Evolutionary conservation across 2,888 invertebrate species (phyloP), one percentile per base, ranked within the genome.

Genomic region (Megastigmus dorsalis): DNA sequence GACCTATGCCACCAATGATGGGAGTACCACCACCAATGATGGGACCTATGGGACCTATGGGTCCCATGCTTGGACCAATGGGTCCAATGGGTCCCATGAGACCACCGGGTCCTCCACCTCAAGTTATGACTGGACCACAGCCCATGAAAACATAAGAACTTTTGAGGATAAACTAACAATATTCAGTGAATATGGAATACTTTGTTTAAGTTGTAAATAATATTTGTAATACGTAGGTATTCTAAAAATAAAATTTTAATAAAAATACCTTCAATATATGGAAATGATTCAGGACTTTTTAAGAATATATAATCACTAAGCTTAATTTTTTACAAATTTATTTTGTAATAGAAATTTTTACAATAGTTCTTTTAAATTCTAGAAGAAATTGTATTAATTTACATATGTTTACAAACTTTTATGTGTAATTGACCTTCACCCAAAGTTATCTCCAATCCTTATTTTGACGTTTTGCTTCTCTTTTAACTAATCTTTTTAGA

Each of bases 1-100:
- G 93, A 0, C 91, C 91, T 82, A 90, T 92, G 89, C 92, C 91
- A 15, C 93, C 93, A 0, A 95, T 94, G 93, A 95, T 95, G 92
- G 91, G 92, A 18, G 94, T 95, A 93, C 91, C 93, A 79, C 94
- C 95, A 1, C 94, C 94, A 20, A 93, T 93, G 90, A 94, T 94
- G 89, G 94, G 93, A 1, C 92, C 92, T 85, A 93, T 95, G 91
- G 93, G 93, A 3, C 92, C 92, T 86, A 92, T 95, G 90, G 94
- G 94, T 10, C 72, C 86, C 0, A 89, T 89, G 88, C 90, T 91
- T 89, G 92, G 92, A 0, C 91, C 90, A 0, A 92, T 92, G 91
- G 92, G 92, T 10, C 92, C 92, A 0, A 93, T 93, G 93, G 93
- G 93, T 2, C 93, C 92, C 69, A 93, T 94, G 89, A 89, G 94